Conservation (phyloP, 2,888 invertebrate genomes). For the Thysanoteuthis rhombus region DNA sequence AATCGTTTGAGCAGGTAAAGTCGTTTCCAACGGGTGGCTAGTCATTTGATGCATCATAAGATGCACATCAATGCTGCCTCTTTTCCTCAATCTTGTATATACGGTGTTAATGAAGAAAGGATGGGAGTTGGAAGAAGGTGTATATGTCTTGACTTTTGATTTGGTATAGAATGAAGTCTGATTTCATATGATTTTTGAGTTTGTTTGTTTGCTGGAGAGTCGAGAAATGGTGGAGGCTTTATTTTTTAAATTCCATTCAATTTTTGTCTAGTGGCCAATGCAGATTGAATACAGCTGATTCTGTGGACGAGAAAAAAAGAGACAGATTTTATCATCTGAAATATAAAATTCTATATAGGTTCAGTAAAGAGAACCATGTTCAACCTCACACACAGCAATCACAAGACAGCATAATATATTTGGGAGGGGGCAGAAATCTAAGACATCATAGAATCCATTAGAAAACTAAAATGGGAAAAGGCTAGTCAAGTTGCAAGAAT, state of each 20-base stretch:
- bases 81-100: no score
- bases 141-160: not conserved
- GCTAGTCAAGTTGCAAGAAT: no score
- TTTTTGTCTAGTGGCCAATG: not conserved
- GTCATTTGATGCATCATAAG: not conserved
- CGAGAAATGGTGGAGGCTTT: not conserved
- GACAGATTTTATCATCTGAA: not conserved
- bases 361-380: no score
- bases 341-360: not conserved
- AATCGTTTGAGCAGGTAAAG: no score
- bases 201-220: accelerated
- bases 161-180: not conserved
- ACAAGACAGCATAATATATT: no score
- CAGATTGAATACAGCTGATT: not conserved
- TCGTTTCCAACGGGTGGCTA: no score
- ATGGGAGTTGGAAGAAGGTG: no score
- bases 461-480: no score
- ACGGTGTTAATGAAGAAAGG: no score
- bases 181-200: not conserved
- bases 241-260: not conserved
- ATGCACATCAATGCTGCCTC: not conserved
- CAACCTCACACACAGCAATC: no score
- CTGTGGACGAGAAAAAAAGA: not conserved
- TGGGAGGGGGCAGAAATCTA: no score
- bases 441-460: no score